These are phyloP conservation scores for Ammodytes marinus DNA, from an alignment of 2,113 vertebrate species.

Conservation along the genomic window DNA sequence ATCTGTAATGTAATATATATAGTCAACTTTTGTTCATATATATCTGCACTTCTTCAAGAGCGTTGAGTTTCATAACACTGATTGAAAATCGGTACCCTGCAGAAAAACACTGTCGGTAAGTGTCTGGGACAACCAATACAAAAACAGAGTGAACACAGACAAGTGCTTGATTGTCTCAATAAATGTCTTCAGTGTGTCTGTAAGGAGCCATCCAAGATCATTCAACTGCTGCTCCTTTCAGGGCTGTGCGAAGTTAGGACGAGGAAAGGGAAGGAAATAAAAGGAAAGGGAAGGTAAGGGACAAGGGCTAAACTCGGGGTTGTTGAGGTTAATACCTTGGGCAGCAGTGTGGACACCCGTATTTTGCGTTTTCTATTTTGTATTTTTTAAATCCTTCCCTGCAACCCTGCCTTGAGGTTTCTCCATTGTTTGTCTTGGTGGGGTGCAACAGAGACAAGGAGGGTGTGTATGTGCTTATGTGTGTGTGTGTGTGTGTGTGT, in stretches of 20 bases:
- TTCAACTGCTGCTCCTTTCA: conserved; percentile 70
- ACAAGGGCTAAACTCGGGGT: conserved; percentile 22
- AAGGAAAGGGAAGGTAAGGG: not conserved
- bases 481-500: conserved; percentile 22
- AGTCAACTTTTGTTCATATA: conserved; percentile 71
- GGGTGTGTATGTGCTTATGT: conserved; percentile 75
- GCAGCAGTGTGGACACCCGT: conserved; percentile 70
- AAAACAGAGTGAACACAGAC: conserved; percentile 84
- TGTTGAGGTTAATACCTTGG: conserved; percentile 54
- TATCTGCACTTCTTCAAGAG: conserved; percentile 79
- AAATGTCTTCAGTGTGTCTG: conserved; percentile 79
- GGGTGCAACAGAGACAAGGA: conserved; percentile 79
- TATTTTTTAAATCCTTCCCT: conserved; percentile 73
- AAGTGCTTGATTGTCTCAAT: conserved; percentile 86
- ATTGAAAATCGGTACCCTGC: conserved; percentile 84
- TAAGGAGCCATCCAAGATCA: conserved; percentile 65
- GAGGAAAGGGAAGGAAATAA: conserved; percentile 15
- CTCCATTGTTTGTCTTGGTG: conserved; percentile 74
- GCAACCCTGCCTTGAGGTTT: conserved; percentile 81
- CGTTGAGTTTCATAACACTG: conserved; percentile 82
- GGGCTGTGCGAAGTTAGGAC: conserved; percentile 54
- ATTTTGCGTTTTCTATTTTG: conserved; percentile 61
- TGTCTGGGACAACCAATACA: conserved; percentile 79
- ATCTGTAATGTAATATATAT: conserved; percentile 83
- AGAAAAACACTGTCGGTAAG: conserved; percentile 81